Percentiles rank a stretch among this genome's conserved stretches.
Evolutionary conservation across 1,140 invertebrate genomes (phyloP).

Genomic region (Olivierus martensii): DNA sequence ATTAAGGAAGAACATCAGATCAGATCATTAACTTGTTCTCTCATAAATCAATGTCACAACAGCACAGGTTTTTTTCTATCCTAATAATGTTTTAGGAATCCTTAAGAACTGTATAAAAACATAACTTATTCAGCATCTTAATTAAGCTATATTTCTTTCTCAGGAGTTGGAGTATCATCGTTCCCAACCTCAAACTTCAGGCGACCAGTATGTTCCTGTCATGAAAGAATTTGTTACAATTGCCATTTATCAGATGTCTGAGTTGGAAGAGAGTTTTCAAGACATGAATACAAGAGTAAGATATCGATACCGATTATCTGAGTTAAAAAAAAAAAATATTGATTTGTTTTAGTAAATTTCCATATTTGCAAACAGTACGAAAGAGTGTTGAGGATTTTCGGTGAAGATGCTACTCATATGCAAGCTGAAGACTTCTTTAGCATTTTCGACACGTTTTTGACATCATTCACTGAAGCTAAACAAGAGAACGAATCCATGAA

Average conservation of each 20-base stretch:
- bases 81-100: no score
- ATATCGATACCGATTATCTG: not conserved
- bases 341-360: not conserved
- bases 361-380: conserved; percentile 49
- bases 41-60: no score
- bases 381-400: conserved; percentile 70
- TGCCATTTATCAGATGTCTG: conserved; percentile 73
- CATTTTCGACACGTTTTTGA: conserved; percentile 80
- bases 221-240: conserved; percentile 90
- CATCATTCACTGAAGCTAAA: conserved; percentile 67
- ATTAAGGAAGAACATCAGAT: no score
- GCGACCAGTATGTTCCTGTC: conserved; percentile 80
- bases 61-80: no score
- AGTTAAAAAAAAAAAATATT: no score
- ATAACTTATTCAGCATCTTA: no score
- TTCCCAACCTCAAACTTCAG: conserved; percentile 44
- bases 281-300: conserved; percentile 67
- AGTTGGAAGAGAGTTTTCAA: conserved; percentile 82
- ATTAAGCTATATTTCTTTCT: no score
- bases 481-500: conserved; percentile 77
- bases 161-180: conserved; percentile 83
- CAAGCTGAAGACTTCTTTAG: conserved; percentile 96
- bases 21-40: no score
- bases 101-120: no score
- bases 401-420: conserved; percentile 68